Conservation (phyloP, 2,888 invertebrate species). For the Pterobdella sp. region DNA sequence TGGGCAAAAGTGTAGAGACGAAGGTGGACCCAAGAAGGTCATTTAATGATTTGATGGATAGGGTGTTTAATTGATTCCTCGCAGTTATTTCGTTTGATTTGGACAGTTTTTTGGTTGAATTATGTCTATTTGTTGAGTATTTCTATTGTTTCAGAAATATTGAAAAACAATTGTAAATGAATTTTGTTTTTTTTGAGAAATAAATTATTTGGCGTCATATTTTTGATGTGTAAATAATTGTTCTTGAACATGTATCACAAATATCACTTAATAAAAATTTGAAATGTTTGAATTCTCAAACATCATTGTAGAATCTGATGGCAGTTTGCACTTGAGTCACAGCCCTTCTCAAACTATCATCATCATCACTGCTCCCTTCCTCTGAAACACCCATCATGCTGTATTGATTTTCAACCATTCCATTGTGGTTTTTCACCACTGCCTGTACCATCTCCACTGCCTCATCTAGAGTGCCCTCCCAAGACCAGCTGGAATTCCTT, state of each 20-base stretch:
- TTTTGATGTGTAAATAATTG: no score
- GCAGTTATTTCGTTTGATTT: no score
- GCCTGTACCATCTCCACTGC: constrained; percentile 2
- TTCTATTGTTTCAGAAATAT: neutral
- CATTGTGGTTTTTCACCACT: neutral
- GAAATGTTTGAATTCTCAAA: neutral
- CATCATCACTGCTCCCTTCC: neutral
- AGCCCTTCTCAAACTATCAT: neutral
- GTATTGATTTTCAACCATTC: neutral
- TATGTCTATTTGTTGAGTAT: neutral
- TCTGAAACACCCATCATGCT: neutral
- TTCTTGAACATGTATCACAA: no score
- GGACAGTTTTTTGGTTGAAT: neutral
- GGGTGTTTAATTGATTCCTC: neutral
- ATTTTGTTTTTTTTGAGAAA: neutral
- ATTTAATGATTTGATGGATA: neutral
- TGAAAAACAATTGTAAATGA: neutral
- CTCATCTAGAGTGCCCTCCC: neutral
- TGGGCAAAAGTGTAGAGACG: neutral
- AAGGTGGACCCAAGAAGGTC: neutral
- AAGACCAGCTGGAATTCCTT: neutral
- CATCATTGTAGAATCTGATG: neutral
- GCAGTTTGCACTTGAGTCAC: no score
- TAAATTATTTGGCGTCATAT: no score
- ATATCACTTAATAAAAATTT: no score